Conservation (phyloP, 37 sponge, comb jelly and placozoan species). For the Theonella swinhoei region DNA sequence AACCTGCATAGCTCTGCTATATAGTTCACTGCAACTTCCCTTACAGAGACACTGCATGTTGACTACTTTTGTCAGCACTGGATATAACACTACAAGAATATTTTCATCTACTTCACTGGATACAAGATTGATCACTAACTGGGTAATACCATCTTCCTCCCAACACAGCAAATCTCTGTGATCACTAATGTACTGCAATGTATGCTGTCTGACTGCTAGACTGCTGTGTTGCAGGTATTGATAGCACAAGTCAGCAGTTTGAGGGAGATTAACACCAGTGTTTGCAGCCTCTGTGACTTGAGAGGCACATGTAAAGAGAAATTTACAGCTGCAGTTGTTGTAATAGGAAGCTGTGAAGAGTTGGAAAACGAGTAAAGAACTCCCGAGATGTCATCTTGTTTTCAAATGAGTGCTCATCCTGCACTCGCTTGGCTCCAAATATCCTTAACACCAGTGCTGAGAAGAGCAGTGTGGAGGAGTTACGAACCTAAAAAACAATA, state of each 20-base stretch:
- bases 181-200: not conserved
- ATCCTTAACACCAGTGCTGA: conserved; percentile 71
- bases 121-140: not conserved
- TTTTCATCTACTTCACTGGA: not conserved
- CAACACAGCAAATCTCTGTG: not conserved
- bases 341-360: conserved; percentile 53
- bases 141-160: not conserved
- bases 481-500: conserved; percentile 63
- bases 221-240: too few relatives aligned
- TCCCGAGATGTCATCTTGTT: conserved; percentile 80
- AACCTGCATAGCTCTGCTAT: not conserved
- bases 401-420: conserved; percentile 77
- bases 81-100: not conserved
- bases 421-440: conserved; percentile 84
- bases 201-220: not conserved
- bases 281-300: not conserved
- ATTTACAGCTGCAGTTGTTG: conserved; percentile 19
- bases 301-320: not conserved
- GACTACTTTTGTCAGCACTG: not conserved
- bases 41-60: too few relatives aligned
- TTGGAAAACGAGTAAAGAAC: conserved; percentile 83
- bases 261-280: not conserved
- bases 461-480: conserved; percentile 83
- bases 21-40: not conserved
- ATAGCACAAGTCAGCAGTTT: not conserved